Percentiles rank a stretch among this genome's conserved stretches.
Conservation (phyloP, 2,888 invertebrate species). For the Patella ulyssiponensis region DNA sequence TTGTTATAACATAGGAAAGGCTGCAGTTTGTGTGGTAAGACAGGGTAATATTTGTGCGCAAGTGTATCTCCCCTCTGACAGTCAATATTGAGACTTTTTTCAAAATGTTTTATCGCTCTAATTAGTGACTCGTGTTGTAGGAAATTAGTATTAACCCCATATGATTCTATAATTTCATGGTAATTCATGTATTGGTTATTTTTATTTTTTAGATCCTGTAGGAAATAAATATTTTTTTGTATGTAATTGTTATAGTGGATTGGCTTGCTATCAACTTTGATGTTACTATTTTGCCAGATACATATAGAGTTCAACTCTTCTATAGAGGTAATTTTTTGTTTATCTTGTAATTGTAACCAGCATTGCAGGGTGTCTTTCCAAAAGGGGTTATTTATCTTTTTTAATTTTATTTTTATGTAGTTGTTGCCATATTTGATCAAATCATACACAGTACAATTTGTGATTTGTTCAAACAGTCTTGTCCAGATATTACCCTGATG, state of each 20-base stretch:
- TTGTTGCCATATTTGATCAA: not conserved
- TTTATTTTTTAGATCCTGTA: not conserved
- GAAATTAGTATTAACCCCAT: too few species aligned
- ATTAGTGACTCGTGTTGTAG: too few species aligned
- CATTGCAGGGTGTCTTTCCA: not conserved
- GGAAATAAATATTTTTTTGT: not conserved
- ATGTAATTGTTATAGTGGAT: not conserved
- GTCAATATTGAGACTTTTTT: too few species aligned
- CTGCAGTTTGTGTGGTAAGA: too few species aligned
- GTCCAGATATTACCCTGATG: not conserved
- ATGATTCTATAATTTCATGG: not conserved
- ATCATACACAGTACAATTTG: not conserved
- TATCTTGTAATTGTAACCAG: not conserved
- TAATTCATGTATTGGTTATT: not conserved
- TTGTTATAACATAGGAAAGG: too few species aligned
- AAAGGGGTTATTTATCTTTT: not conserved
- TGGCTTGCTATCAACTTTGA: not conserved
- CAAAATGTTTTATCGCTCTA: too few species aligned
- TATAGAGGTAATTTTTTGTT: not conserved
- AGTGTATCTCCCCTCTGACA: too few species aligned
- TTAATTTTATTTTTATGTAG: not conserved
- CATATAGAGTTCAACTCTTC: not conserved
- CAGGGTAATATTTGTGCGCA: too few species aligned
- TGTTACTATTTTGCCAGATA: not conserved
- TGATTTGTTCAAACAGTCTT: not conserved